phyloP scores from a whole-genome alignment of 2,888 invertebrate species.

The Caenorhabditis macrosperma region DNA sequence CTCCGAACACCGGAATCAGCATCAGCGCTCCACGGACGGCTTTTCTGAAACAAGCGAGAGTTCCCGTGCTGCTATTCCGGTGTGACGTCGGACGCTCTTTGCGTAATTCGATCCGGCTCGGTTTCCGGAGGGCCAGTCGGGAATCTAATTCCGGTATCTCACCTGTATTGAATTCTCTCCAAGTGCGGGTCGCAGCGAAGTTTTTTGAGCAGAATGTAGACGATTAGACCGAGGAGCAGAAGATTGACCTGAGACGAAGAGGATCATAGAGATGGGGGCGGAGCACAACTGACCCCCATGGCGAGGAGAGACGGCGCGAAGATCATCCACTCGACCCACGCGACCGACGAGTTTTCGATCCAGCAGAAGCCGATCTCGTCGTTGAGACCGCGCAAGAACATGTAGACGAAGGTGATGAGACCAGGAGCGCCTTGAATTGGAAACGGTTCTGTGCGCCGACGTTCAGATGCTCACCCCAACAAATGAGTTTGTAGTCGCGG shows the following conservation, averaged over 20 bases:
- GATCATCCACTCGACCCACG: constrained; percentile 60
- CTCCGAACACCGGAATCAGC: constrained; percentile 82
- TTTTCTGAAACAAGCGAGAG: constrained; percentile 80
- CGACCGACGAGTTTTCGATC: constrained; percentile 57
- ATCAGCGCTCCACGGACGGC: constrained; percentile 82
- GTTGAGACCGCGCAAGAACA: constrained; percentile 38
- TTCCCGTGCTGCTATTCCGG: neutral
- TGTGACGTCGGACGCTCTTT: constrained; percentile 18
- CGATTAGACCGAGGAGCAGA: constrained; percentile 79
- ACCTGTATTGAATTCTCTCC: constrained; percentile 83
- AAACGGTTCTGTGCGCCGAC: neutral
- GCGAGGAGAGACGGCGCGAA: constrained; percentile 54
- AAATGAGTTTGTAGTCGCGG: constrained; percentile 81
- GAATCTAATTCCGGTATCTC: constrained; percentile 31
- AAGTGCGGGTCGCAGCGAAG: constrained; percentile 81
- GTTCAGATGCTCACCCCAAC: constrained; percentile 81
- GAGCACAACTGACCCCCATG: constrained; percentile 31
- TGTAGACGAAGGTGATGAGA: constrained; percentile 42
- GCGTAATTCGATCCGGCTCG: constrained; percentile 35
- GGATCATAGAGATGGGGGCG: neutral
- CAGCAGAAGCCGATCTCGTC: constrained; percentile 55
- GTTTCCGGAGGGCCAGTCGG: constrained; percentile 3
- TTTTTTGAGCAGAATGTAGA: constrained; percentile 81
- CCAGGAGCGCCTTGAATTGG: constrained; percentile 56
- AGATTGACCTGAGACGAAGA: constrained; percentile 74